Conservation (phyloP, 2,888 invertebrate species). For the Aricia artaxerxes region DNA sequence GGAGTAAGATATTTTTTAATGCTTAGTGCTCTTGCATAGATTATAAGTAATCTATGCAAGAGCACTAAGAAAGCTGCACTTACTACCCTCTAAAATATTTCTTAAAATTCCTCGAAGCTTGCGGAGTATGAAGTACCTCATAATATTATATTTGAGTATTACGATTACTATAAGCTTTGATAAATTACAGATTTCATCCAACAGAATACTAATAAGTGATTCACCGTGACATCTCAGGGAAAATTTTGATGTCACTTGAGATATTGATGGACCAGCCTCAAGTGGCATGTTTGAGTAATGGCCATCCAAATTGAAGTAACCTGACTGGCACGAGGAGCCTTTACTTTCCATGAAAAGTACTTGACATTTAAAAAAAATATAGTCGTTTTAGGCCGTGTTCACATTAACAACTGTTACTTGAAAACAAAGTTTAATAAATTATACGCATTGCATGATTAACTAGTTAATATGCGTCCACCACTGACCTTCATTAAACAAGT, state of each 20-base stretch:
- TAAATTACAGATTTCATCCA: neutral
- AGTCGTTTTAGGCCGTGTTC: too few species aligned
- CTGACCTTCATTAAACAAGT: too few species aligned
- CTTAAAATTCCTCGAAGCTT: neutral
- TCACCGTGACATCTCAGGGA: neutral
- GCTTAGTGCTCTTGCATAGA: too few species aligned
- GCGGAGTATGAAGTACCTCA: neutral
- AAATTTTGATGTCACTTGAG: neutral
- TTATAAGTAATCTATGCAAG: too few species aligned
- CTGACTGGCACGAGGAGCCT: neutral
- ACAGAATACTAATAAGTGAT: constrained; percentile 5
- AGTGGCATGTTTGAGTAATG: neutral
- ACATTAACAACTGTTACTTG: too few species aligned
- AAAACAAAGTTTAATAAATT: too few species aligned
- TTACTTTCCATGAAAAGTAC: neutral
- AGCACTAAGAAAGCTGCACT: neutral
- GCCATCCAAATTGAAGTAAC: neutral
- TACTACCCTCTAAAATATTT: neutral
- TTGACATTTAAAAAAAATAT: too few species aligned
- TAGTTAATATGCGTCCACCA: too few species aligned
- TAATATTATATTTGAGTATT: neutral
- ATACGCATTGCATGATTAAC: too few species aligned
- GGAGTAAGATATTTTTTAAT: too few species aligned
- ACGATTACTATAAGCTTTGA: constrained; percentile 1
- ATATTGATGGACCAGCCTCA: neutral